Percentiles rank a stretch among this genome's conserved stretches.
These are phyloP conservation scores for Falco novaeseelandiae DNA, from an alignment of 2,797 vertebrate species.

Conservation along the genomic window DNA sequence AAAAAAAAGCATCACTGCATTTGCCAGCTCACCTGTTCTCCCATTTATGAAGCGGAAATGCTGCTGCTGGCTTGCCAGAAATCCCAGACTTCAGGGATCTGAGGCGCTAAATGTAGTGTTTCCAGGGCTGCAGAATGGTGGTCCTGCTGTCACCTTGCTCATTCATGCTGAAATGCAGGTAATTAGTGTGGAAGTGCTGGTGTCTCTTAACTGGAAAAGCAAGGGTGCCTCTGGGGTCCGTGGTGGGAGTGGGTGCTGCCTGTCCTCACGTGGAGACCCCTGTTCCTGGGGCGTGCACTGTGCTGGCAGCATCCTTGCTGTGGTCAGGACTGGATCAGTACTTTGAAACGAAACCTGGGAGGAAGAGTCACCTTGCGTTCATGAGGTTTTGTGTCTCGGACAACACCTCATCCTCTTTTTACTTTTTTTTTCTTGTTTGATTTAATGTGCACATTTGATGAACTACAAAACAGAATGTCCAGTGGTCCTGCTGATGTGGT, in stretches of 20 bases:
- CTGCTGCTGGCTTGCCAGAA: neutral
- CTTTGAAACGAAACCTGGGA: neutral
- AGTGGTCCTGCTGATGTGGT: accelerated
- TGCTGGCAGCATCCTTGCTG: neutral
- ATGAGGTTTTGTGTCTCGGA: neutral
- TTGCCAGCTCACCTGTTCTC: neutral
- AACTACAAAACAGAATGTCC: neutral
- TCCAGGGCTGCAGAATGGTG: neutral
- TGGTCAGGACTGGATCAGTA: neutral
- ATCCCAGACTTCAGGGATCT: neutral
- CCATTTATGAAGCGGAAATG: accelerated
- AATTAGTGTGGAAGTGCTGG: neutral
- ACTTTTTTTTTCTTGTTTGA: neutral
- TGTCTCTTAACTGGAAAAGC: neutral
- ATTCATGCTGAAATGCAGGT: neutral
- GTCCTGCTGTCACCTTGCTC: accelerated
- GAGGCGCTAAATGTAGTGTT: neutral
- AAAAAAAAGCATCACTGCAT: neutral
- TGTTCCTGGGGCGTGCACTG: accelerated
- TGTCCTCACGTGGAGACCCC: accelerated
- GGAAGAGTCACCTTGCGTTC: neutral
- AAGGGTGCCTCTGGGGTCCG: accelerated
- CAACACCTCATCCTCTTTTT: too few relatives aligned
- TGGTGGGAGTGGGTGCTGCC: neutral
- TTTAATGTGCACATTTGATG: neutral